Evolutionary conservation across 1,140 invertebrate species (phyloP).

Genomic region (Cherax quadricarinatus): DNA sequence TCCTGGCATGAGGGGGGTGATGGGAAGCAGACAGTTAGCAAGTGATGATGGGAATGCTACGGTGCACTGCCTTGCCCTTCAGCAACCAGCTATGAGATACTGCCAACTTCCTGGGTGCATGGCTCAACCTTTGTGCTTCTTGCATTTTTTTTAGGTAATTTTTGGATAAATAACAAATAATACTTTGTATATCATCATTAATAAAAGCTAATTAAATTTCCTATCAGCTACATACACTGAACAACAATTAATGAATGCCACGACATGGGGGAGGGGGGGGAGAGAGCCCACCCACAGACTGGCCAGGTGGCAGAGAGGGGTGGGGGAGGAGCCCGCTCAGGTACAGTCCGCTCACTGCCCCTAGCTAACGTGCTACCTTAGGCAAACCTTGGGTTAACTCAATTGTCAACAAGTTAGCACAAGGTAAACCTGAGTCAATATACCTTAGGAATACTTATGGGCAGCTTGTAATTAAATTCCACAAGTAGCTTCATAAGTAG

Average conservation of each 20-base stretch:
- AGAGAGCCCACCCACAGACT: constrained; percentile 65
- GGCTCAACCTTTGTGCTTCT: constrained; percentile 74
- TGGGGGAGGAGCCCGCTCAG: constrained; percentile 67
- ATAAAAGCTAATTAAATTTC: constrained; percentile 72
- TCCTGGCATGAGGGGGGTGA: constrained; percentile 48
- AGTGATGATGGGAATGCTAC: constrained; percentile 60
- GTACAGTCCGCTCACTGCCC: constrained; percentile 67
- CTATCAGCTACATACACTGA: constrained; percentile 73
- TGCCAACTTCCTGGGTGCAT: constrained; percentile 73
- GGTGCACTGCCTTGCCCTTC: constrained; percentile 69
- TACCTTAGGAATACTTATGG: constrained; percentile 40
- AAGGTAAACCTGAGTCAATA: constrained; percentile 48
- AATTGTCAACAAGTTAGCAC: constrained; percentile 31
- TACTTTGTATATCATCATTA: constrained; percentile 73
- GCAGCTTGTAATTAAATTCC: constrained; percentile 23
- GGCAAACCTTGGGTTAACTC: constrained; percentile 39
- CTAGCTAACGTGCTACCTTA: constrained; percentile 46
- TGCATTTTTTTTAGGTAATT: constrained; percentile 71
- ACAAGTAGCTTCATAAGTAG: constrained; percentile 39
- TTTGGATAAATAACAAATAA: constrained; percentile 74
- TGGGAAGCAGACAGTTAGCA: constrained; percentile 31
- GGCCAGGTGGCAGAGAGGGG: constrained; percentile 71
- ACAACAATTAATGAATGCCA: constrained; percentile 73
- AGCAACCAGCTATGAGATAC: constrained; percentile 68
- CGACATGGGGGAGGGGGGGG: constrained; percentile 61